Base-by-base conservation (phyloP, 2,888 invertebrate species). In the Platycnemis pennipes region DNA sequence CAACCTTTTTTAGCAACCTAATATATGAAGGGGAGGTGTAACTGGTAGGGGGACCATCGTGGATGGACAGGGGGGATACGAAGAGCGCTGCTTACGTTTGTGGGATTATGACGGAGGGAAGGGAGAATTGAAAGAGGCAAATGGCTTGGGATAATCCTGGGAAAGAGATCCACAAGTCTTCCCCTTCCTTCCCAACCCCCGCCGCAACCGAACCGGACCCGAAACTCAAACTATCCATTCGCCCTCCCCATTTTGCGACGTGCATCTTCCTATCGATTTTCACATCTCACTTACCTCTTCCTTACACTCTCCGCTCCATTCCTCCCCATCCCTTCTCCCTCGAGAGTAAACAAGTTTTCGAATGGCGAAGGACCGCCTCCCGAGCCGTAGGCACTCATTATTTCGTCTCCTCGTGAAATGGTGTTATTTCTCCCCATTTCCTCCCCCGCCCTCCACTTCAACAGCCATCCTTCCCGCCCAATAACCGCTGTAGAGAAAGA, bases 101-200 rank as follows among this genome's bases (percentile, higher is more conserved):
- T 1, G 63, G 22, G 63, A 22, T 16, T n/a, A n/a, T 22, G 63
- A 7, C 26, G 63, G 63, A 63, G 63, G 63, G 16, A 22, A 63
- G 7, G 63, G 63, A 63, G 63, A 22, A 26, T 63, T 63, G 19
- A 26, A 63, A 26, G 16, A 63, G 49, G 19, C 13, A 49, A 63
- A 26, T 63, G 63, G 63, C n/a, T 22, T 16, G 31, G 77, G 77
- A 37, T 77, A 37, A 77, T 77, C 77, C 53, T 26, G 94, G 56
- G 42, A 53, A 37, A 77, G 8, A 37, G 37, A 31, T 77, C 77
- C 77, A 11, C n/a, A n/a, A n/a, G n/a, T n/a, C 86, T 53, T 94
- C 86, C 86, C 56, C 46, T 49, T 94, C 94, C 53, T 85, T 45
- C 94, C 53, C 94, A 4, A 45, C 46, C 46, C 94, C 49, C 86